Evolutionary conservation across 2,888 invertebrate species (phyloP).

Genomic region (Sycophila texana): DNA sequence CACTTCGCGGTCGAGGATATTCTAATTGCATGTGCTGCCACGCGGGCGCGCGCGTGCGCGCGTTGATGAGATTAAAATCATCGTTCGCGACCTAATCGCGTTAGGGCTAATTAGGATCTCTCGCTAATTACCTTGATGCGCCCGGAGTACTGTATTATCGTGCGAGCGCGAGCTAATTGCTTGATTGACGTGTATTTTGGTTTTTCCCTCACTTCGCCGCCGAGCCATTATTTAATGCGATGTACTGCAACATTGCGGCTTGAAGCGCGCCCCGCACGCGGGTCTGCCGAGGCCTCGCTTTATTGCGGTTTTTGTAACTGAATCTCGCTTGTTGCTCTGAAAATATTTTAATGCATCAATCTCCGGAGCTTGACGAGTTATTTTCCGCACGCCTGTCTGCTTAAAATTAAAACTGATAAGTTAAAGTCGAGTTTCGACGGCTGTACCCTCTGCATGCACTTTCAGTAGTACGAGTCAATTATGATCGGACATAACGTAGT

Average conservation of each 20-base stretch:
- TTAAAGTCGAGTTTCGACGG: too few relatives aligned
- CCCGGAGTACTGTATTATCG: slow-evolving; percentile 22
- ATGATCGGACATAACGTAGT: too few relatives aligned
- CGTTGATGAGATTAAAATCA: slow-evolving; percentile 54
- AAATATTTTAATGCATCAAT: too few relatives aligned
- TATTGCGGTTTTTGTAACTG: neutral
- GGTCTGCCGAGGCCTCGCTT: too few relatives aligned
- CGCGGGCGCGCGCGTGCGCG: neutral
- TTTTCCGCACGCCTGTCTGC: neutral
- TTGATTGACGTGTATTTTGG: neutral
- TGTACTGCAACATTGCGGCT: too few relatives aligned
- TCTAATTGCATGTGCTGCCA: slow-evolving; percentile 49
- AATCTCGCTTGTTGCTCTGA: neutral
- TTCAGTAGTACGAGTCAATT: too few relatives aligned
- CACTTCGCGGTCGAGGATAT: slow-evolving; percentile 49
- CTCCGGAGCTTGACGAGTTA: too few relatives aligned
- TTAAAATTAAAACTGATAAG: neutral
- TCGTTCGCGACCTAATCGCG: slow-evolving; percentile 50
- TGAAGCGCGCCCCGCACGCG: neutral
- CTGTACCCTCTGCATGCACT: too few relatives aligned
- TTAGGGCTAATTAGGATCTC: slow-evolving; percentile 49
- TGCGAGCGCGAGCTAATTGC: neutral
- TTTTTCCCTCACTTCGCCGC: neutral
- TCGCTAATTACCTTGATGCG: slow-evolving; percentile 43
- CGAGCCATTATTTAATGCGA: too few relatives aligned